Percentiles rank a stretch among this genome's conserved stretches.
Conservation (phyloP, 2,113 vertebrate species). For the Syrmaticus mikado region DNA sequence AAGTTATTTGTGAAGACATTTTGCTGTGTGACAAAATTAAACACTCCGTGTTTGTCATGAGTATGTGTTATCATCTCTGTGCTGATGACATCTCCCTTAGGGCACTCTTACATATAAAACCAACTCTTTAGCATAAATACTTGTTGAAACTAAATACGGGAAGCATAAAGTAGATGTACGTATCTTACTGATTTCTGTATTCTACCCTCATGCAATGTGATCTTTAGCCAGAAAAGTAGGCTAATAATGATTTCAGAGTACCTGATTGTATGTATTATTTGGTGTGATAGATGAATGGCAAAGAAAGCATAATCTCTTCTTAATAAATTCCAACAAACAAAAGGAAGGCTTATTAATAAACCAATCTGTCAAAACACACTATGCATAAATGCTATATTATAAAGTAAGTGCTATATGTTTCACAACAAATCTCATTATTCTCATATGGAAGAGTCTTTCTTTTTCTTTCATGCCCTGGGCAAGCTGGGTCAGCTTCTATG, state of each 20-base stretch:
- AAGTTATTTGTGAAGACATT: background rate
- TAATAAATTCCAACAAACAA: background rate
- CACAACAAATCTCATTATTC: background rate
- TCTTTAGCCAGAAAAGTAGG: background rate
- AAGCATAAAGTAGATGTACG: background rate
- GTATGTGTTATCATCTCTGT: background rate
- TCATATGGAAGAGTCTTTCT: background rate
- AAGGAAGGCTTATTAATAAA: background rate
- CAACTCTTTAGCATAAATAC: background rate
- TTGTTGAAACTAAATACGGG: background rate
- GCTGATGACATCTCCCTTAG: background rate
- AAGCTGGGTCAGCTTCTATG: rapidly evolving
- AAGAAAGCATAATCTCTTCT: background rate
- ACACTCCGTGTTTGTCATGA: background rate
- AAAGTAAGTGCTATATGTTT: background rate
- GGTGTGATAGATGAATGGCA: background rate
- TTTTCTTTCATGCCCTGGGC: background rate
- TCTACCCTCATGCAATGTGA: background rate
- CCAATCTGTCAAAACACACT: background rate
- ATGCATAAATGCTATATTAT: background rate
- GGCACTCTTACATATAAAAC: background rate
- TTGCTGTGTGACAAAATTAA: background rate
- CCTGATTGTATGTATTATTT: background rate
- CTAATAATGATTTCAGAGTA: background rate
- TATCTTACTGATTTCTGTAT: background rate